Conservation (phyloP, 2,888 invertebrate genomes). For the Dichetophora obliterata region DNA sequence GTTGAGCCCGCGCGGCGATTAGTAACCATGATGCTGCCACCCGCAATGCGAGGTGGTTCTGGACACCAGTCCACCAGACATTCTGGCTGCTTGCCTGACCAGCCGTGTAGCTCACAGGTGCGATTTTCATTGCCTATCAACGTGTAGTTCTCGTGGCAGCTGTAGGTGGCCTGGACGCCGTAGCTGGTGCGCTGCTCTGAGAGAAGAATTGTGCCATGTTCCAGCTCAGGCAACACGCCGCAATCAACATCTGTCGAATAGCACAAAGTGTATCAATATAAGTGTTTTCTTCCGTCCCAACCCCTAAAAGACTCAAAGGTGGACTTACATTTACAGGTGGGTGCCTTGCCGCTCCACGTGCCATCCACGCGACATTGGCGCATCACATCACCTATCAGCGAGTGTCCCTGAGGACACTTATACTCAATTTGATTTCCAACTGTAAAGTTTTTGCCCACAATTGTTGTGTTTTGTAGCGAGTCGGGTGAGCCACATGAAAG, state of each 20-base stretch:
- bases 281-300: no score
- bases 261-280: neutral
- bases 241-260: constrained; percentile 82
- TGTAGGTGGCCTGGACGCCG: constrained; percentile 82
- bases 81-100: constrained; percentile 84
- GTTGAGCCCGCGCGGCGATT: constrained; percentile 85
- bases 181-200: constrained; percentile 82
- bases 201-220: constrained; percentile 80
- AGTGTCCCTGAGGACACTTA: constrained; percentile 85
- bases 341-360: constrained; percentile 86
- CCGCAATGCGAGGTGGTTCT: constrained; percentile 82
- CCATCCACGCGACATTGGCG: constrained; percentile 82
- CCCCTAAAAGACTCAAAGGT: neutral
- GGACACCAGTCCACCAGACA: constrained; percentile 92
- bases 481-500: constrained; percentile 91
- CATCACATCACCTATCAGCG: constrained; percentile 78
- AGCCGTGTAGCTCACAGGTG: constrained; percentile 81
- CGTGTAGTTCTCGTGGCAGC: constrained; percentile 88
- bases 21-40: constrained; percentile 78
- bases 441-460: constrained; percentile 77
- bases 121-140: constrained; percentile 81
- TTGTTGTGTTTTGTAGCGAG: constrained; percentile 85
- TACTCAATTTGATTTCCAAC: constrained; percentile 82
- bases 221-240: constrained; percentile 77
- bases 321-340: constrained; percentile 87